Evolutionary conservation across 2,113 vertebrate genomes (phyloP).

Genomic region (Callipepla squamata): DNA sequence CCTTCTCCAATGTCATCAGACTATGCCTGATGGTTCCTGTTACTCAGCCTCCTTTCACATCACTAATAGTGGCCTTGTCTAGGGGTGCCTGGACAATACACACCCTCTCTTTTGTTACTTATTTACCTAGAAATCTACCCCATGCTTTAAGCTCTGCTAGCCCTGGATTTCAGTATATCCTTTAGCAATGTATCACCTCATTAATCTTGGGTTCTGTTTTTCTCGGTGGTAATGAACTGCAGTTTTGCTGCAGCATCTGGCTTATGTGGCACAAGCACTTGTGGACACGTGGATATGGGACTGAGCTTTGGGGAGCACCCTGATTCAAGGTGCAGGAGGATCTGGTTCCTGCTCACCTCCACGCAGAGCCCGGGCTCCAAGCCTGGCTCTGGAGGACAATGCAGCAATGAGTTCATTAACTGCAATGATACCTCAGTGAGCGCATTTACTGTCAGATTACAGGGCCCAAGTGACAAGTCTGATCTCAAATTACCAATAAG

Average conservation of each 20-base stretch:
- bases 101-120: neutral
- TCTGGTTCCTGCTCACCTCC: neutral
- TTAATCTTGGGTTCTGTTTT: neutral
- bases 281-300: neutral
- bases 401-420: neutral
- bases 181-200: accelerated
- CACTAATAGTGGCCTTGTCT: accelerated
- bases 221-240: neutral
- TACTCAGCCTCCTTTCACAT: neutral
- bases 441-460: neutral
- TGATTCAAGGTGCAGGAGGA: neutral
- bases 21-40: neutral
- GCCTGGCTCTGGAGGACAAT: neutral
- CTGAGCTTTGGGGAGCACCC: neutral
- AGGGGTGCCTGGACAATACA: neutral
- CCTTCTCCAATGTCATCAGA: neutral
- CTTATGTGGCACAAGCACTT: accelerated
- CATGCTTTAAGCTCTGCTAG: neutral
- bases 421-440: neutral
- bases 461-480: slow-evolving; percentile 1
- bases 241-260: neutral
- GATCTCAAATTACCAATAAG: slow-evolving; percentile 36
- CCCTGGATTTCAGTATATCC: neutral
- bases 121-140: neutral
- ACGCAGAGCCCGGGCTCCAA: neutral